Evolutionary conservation across 64 coral and sea anemone species (phyloP), one percentile per base, ranked within the genome.

Genomic region (Actinia equina): DNA sequence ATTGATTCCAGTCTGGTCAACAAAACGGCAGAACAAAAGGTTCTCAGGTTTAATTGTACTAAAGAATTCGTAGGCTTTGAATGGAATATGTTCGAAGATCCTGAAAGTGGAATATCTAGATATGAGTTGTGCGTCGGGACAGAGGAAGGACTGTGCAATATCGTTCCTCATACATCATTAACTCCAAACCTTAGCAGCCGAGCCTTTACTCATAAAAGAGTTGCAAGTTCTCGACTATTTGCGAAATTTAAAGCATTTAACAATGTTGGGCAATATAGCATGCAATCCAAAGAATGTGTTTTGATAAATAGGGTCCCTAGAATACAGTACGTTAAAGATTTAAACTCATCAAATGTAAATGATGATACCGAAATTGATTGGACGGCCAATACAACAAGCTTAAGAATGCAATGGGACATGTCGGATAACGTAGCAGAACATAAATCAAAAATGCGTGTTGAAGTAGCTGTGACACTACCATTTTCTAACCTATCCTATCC

Each of bases 11-110:
- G 87, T 65, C n/a, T 20, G 59, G 59, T 3, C n/a, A 65, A 86
- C 44, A 20, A 44, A 46, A 51, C 53, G 53, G 30, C 22, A 27
- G 19, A 5, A 23, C 18, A 27, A 17, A 25, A 14, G 5, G 30
- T 59, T 1, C 44, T 37, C 17, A 30, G 82, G n/a, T 93, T 97
- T 43, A 86, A 56, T 19, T 97, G 94, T 71, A 90, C 85, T 6
- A 91, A 97, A 37, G 94, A 97, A 41, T 83, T 89, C 17, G 51
- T 93, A 37, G 71, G 79, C 23, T 78, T 77, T 13, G 76, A 89
- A 54, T 97, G 94, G 94, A 88, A 97, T 60, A 91, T 85, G 55
- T 93, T 97, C 80, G 88, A 87, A 61, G 94, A 97, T 89, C 43
- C 23, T 22, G 94, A 97, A 59, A 97, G 85, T 90, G 77, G 76